These are phyloP conservation scores for Pseudopipra pipra DNA, from an alignment of 2,113 vertebrate species.

Conservation along the genomic window DNA sequence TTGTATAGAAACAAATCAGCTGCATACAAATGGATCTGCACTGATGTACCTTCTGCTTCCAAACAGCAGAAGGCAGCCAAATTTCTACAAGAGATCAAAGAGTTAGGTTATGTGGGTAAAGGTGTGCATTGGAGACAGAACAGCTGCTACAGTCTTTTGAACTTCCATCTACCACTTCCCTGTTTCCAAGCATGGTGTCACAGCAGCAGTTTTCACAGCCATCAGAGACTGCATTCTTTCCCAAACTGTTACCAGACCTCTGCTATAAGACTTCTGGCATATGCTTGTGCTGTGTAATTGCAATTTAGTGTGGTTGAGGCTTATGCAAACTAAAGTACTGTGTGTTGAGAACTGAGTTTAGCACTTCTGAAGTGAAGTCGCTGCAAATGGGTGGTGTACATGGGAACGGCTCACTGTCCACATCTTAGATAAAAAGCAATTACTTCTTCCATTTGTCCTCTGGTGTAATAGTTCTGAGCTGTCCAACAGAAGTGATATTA, in stretches of 20 bases:
- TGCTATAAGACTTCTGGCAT: background rate
- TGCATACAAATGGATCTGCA: background rate
- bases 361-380: background rate
- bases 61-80: background rate
- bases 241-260: background rate
- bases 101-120: background rate
- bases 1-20: background rate
- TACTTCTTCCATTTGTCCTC: background rate
- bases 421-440: background rate
- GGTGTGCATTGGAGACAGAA: background rate
- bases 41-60: background rate
- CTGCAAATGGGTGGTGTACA: fast-evolving
- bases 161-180: background rate
- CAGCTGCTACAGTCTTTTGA: conserved; percentile 45
- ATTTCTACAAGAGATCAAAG: conserved; percentile 34
- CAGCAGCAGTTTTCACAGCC: background rate
- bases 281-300: background rate
- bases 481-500: background rate
- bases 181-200: background rate
- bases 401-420: background rate
- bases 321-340: background rate
- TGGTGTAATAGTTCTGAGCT: background rate
- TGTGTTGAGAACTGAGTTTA: background rate
- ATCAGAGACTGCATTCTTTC: background rate
- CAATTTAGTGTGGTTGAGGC: background rate